Evolutionary conservation across 2,113 vertebrate species (phyloP).

Genomic region (Onychostoma macrolepis): DNA sequence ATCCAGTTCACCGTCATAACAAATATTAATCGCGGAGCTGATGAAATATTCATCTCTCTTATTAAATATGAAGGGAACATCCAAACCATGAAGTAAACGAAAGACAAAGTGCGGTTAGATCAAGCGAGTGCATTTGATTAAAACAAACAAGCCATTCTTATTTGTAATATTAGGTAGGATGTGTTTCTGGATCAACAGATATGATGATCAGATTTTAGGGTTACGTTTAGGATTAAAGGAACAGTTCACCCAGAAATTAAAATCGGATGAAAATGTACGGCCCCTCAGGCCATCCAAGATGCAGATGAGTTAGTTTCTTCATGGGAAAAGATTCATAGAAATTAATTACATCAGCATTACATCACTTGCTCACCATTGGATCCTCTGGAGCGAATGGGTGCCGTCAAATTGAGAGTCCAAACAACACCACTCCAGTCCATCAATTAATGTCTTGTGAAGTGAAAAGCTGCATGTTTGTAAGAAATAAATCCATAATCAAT

Average conservation of each 20-base stretch:
- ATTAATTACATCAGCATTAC: background rate
- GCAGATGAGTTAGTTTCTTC: background rate
- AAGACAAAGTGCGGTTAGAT: background rate
- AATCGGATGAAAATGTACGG: no score
- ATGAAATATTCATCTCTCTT: conserved; percentile 21
- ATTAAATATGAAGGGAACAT: conserved; percentile 34
- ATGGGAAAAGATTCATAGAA: background rate
- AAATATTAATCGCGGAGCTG: background rate
- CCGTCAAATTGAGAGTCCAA: background rate
- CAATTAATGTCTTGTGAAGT: no score
- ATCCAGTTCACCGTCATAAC: conserved; percentile 23
- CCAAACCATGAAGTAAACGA: background rate
- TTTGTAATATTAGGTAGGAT: background rate
- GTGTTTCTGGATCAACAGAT: background rate
- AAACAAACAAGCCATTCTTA: background rate
- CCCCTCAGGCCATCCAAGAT: background rate
- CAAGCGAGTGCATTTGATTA: background rate
- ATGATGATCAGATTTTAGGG: background rate
- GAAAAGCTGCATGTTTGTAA: background rate
- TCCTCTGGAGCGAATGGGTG: background rate
- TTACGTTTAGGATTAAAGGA: background rate
- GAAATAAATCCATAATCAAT: background rate
- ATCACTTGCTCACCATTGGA: background rate
- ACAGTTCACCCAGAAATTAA: no score
- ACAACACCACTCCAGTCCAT: background rate